phyloP scores from a whole-genome alignment of 2,113 vertebrate species.

The Rostratula benghalensis region DNA sequence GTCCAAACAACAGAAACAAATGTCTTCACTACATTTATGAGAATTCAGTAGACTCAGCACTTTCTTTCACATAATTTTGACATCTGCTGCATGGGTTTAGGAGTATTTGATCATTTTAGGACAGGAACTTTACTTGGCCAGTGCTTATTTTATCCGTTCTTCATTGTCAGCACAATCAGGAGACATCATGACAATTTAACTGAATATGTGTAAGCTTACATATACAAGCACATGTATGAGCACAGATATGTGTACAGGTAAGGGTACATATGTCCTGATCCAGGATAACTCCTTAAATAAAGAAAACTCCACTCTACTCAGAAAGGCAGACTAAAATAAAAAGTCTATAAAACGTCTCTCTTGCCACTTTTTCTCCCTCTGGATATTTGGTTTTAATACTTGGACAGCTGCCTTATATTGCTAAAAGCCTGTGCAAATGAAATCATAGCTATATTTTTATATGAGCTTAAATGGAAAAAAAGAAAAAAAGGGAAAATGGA shows the following conservation, averaged over 20 bases:
- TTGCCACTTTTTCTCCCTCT: neutral
- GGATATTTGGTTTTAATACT: neutral
- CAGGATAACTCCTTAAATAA: neutral
- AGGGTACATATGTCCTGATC: fast-evolving
- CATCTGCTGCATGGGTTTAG: neutral
- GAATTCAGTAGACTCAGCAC: neutral
- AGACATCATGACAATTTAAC: neutral
- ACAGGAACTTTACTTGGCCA: neutral
- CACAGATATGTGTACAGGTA: neutral
- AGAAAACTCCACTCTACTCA: neutral
- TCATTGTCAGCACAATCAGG: neutral
- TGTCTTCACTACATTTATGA: neutral
- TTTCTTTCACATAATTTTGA: neutral
- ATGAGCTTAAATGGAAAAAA: neutral
- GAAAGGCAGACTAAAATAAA: neutral
- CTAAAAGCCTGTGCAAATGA: neutral
- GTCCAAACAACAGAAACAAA: neutral
- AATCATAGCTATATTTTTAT: neutral
- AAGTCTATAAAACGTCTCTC: neutral
- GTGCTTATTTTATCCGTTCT: neutral
- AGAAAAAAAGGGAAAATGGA: neutral
- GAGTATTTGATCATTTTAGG: neutral
- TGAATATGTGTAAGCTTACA: fast-evolving
- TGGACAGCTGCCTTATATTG: neutral
- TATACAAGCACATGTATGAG: fast-evolving